phyloP scores from a whole-genome alignment of 2,888 invertebrate species.

The Protophormia terraenovae region DNA sequence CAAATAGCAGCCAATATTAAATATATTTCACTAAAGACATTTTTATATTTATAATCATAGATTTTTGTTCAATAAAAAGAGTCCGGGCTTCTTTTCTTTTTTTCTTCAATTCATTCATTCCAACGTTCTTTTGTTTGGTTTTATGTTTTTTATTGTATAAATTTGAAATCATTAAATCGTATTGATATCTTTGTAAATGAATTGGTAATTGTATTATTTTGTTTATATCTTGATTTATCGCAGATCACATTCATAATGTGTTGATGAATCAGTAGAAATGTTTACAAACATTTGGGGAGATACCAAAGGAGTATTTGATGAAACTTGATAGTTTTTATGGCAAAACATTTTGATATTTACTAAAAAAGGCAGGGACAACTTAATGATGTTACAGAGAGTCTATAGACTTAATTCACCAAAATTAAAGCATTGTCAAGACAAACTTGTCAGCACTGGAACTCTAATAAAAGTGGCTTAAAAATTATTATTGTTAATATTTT shows the following conservation, averaged over 20 bases:
- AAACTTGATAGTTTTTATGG: no score
- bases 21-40: neutral
- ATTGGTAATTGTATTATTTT: constrained; percentile 25
- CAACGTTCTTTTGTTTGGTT: neutral
- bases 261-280: neutral
- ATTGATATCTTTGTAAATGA: constrained; percentile 23
- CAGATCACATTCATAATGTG: neutral
- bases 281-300: neutral
- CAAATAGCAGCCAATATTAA: neutral
- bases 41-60: neutral
- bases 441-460: no score
- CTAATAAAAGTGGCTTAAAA: no score
- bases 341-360: no score
- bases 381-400: no score
- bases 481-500: no score
- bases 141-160: neutral
- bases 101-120: neutral
- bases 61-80: neutral
- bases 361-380: no score
- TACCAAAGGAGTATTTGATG: neutral
- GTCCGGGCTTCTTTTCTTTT: neutral
- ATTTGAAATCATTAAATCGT: constrained; percentile 24
- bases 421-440: no score
- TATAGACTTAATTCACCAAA: no score
- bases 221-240: neutral